These are phyloP conservation scores for Gymnosoma rotundatum DNA, from an alignment of 2,888 invertebrate species.

Conservation along the genomic window DNA sequence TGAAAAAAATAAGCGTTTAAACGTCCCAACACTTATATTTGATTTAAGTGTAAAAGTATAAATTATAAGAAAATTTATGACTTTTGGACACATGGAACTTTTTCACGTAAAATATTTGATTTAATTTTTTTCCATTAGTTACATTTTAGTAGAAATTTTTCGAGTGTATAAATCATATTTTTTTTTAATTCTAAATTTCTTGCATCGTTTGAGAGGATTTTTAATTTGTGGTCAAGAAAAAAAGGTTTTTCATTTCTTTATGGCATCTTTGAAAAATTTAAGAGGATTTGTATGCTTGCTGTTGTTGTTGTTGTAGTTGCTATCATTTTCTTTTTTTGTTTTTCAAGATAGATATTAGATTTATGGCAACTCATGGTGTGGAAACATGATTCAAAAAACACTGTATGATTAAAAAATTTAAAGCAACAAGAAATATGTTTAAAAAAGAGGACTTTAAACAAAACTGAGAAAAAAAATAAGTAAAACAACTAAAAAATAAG, in stretches of 20 bases:
- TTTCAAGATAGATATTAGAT: conserved; percentile 71
- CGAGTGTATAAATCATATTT: conserved; percentile 31
- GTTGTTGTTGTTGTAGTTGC: conserved; percentile 5
- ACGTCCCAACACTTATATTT: too few species aligned
- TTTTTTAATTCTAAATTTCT: conserved; percentile 26
- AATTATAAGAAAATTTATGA: too few species aligned
- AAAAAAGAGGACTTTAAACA: conserved; percentile 27
- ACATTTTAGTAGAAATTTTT: conserved; percentile 1
- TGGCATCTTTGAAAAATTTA: conserved; percentile 40
- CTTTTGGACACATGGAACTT: too few species aligned
- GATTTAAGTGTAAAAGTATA: too few species aligned
- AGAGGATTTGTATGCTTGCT: conserved; percentile 16
- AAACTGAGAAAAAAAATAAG: conserved; percentile 9
- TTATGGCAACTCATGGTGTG: conserved; percentile 74
- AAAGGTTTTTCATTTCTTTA: conserved; percentile 35
- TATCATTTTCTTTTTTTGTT: conserved; percentile 13
- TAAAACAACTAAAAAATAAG: conserved; percentile 10
- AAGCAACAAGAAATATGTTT: conserved; percentile 42
- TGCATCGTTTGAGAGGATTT: conserved; percentile 44
- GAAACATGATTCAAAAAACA: conserved; percentile 71
- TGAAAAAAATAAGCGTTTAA: background rate
- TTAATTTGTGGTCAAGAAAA: conserved; percentile 52
- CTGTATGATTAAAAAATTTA: conserved; percentile 62
- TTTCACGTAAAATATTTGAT: too few species aligned
- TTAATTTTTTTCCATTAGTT: too few species aligned